Base-by-base conservation (phyloP, 2,888 invertebrate genomes). In the Drosophila demipolita region DNA sequence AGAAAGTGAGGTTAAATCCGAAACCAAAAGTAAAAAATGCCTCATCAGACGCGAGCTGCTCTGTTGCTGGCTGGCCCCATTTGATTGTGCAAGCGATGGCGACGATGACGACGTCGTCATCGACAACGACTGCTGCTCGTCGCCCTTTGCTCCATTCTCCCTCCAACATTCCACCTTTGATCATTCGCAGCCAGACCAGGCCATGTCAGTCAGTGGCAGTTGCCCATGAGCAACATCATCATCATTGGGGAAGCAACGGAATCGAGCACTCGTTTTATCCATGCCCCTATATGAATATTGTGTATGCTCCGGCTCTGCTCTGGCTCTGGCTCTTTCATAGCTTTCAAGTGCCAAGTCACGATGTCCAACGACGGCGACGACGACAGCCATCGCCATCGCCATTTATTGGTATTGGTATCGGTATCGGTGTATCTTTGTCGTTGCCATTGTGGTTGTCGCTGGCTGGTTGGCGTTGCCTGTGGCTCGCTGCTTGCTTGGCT, bases 261-360 rank as follows among this genome's bases (percentile, higher is more conserved):
- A 64, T 71, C 66, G 68, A 60, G 66, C 54, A 73, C 57, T 75
- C 68, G 66, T 65, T 75, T 71, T 55, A 20, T 55, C 49, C 57
- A 45, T 64, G 26, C 38, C 54, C 33, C 20, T 26, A 55, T 71
- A 52, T 75, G 65, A 69, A 65, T 4, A 23, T 23, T 45, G 20
- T 45, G 45, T 65, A 54, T 80, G 80, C 78, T 80, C 75, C 74
- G 73, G 73, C 65, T 68, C 65, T 80, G 80, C 78, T 80, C 75
- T 73, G 71, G 73, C 66, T 68, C 63, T 70, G 66, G 72, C 66
- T 76, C 15, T 45, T 45, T 45, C 45, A 45, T 67, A 71, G 77
- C 65, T 75, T 82, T 38, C 57, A 72, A 79, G 67, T 89, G 87
- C 86, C 88, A 88, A 88, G 88, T 88, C 90, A 90, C 88, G 82